phyloP scores from a whole-genome alignment of 2,888 invertebrate species.

The Diarsia brunnea region DNA sequence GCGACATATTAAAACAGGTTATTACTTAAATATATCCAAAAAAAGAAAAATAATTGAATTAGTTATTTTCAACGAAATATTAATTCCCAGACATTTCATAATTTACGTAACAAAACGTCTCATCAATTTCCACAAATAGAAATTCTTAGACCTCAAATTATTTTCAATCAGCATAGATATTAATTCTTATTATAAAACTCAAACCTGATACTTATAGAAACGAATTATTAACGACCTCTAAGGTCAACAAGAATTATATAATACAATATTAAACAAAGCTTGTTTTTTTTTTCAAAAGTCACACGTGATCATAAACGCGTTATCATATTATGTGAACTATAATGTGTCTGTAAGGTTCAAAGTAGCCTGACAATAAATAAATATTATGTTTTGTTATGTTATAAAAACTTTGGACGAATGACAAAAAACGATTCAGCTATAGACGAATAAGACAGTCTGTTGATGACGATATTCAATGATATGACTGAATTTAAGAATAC shows the following conservation, averaged over 20 bases:
- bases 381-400: too few relatives aligned
- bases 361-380: too few relatives aligned
- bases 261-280: background rate
- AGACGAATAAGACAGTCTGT: constrained; percentile 5
- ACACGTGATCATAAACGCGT: constrained; percentile 4
- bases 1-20: background rate
- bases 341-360: too few relatives aligned
- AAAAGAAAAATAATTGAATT: background rate
- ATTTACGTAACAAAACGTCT: constrained; percentile 32
- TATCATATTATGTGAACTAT: too few relatives aligned
- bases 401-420: constrained; percentile 24
- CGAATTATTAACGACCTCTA: constrained; percentile 5
- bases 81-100: constrained; percentile 4
- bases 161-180: constrained; percentile 10
- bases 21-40: background rate
- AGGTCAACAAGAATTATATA: background rate
- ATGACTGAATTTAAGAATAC: too few relatives aligned
- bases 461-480: constrained; percentile 36
- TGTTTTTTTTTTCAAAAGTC: constrained; percentile 31
- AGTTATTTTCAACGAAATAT: background rate
- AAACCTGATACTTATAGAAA: background rate
- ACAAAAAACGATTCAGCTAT: constrained; percentile 36
- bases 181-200: constrained; percentile 4
- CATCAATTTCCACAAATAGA: constrained; percentile 26
- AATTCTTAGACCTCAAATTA: background rate